Evolutionary conservation across 2,888 invertebrate species (phyloP).

Genomic region (Notocelia uddmanniana): DNA sequence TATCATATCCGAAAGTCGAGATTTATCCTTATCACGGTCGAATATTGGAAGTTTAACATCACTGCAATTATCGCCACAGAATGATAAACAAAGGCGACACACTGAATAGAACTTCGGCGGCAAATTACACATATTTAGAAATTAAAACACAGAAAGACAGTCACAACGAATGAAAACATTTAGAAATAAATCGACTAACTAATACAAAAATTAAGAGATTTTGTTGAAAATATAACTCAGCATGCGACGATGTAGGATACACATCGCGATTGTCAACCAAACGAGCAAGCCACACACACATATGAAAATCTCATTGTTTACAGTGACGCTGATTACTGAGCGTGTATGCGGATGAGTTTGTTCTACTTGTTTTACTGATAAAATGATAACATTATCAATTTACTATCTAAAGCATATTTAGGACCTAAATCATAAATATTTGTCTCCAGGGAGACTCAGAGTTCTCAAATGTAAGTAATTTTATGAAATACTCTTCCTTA

Average conservation of each 20-base stretch:
- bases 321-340: conserved; percentile 71
- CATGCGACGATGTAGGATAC: conserved; percentile 85
- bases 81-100: conserved; percentile 97
- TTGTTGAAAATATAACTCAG: conserved; percentile 84
- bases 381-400: conserved; percentile 81
- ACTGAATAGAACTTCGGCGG: conserved; percentile 97
- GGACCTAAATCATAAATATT: not conserved
- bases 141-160: conserved; percentile 81
- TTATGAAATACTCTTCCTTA: not conserved
- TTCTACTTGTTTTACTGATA: conserved; percentile 78
- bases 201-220: conserved; percentile 81
- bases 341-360: conserved; percentile 70
- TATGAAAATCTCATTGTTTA: conserved; percentile 77
- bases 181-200: conserved; percentile 83
- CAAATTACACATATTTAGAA: conserved; percentile 95
- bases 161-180: conserved; percentile 84
- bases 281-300: conserved; percentile 84
- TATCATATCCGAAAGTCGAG: conserved; percentile 89
- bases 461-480: not conserved
- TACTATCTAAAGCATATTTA: conserved; percentile 56
- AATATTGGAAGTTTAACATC: conserved; percentile 92
- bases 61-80: conserved; percentile 89
- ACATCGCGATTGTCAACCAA: conserved; percentile 86
- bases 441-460: not conserved
- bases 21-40: conserved; percentile 90